phyloP scores from a whole-genome alignment of 2,113 vertebrate genomes.

The Lophius piscatorius region DNA sequence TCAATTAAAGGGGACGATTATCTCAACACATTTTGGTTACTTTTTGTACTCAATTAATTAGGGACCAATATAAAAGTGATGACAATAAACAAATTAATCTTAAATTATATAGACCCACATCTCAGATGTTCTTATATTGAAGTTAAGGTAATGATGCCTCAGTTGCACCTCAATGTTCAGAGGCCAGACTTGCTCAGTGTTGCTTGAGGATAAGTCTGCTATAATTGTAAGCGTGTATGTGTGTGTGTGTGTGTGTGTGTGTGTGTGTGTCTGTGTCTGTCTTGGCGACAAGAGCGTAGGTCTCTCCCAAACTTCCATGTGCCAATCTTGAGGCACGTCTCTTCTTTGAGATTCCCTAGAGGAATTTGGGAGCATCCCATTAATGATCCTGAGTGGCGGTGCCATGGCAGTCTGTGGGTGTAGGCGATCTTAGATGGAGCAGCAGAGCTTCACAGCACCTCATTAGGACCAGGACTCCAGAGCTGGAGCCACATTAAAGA shows the following conservation, averaged over 20 bases:
- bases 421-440: constrained; percentile 58
- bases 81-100: no score
- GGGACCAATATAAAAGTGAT: no score
- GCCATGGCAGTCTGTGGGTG: constrained; percentile 62
- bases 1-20: no score
- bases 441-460: constrained; percentile 70
- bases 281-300: constrained; percentile 26
- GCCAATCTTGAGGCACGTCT: constrained; percentile 30
- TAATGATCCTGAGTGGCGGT: constrained; percentile 68
- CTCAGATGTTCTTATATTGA: no score
- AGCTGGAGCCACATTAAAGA: constrained; percentile 79
- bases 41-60: no score
- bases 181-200: neutral
- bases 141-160: no score
- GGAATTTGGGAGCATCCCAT: constrained; percentile 69
- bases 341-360: constrained; percentile 46
- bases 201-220: constrained; percentile 27
- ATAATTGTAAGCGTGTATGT: constrained; percentile 13
- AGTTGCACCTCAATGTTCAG: neutral
- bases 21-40: no score
- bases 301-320: constrained; percentile 41
- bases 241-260: constrained; percentile 14
- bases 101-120: no score
- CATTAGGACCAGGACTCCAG: constrained; percentile 70
- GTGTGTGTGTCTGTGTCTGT: constrained; percentile 19